phyloP scores from a whole-genome alignment of 1,140 invertebrate species.

The Drosophila melanica region DNA sequence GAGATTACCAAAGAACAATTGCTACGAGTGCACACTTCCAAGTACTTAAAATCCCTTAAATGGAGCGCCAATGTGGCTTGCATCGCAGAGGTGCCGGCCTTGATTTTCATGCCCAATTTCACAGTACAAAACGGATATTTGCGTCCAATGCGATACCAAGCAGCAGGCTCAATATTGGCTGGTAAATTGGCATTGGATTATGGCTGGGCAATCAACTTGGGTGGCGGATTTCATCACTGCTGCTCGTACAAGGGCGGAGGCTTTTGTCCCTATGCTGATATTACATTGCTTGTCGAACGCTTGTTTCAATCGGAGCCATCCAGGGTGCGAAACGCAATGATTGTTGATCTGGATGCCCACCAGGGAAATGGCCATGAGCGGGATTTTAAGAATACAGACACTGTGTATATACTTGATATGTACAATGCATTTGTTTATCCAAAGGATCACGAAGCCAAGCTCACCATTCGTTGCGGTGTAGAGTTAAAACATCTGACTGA shows the following conservation, averaged over 20 bases:
- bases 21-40: constrained; percentile 88
- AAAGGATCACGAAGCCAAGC: constrained; percentile 89
- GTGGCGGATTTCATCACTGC: constrained; percentile 95
- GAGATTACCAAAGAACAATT: constrained; percentile 90
- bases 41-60: constrained; percentile 89
- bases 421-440: constrained; percentile 94
- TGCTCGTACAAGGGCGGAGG: constrained; percentile 90
- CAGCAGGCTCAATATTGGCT: constrained; percentile 92
- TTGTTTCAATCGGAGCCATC: constrained; percentile 86
- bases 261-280: constrained; percentile 95
- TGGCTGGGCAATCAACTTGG: constrained; percentile 95
- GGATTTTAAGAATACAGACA: constrained; percentile 89
- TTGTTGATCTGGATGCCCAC: constrained; percentile 95
- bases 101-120: constrained; percentile 91
- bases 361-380: constrained; percentile 95
- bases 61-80: constrained; percentile 91
- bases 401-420: constrained; percentile 94
- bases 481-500: constrained; percentile 88
- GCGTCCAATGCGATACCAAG: constrained; percentile 91
- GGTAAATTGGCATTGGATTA: constrained; percentile 91
- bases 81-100: constrained; percentile 90
- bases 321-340: constrained; percentile 89
- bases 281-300: constrained; percentile 90
- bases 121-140: constrained; percentile 91
- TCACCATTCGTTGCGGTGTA: constrained; percentile 89